A percentile compares a stretch with the other conserved stretches of the same genome.
Evolutionary conservation across 1,140 invertebrate genomes (phyloP).

Genomic region (Helicoverpa armigera): DNA sequence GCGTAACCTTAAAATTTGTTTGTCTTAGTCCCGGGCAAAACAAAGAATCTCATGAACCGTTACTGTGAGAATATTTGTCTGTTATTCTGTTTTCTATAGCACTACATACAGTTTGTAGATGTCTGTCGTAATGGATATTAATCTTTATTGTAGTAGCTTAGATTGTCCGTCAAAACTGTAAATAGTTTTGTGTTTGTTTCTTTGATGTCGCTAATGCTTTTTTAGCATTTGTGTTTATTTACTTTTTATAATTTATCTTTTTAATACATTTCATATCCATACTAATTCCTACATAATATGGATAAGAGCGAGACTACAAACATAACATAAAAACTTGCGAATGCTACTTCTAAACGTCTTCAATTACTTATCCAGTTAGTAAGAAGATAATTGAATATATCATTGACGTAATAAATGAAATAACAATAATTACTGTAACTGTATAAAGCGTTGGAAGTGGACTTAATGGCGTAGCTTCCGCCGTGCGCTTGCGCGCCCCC

Average conservation of each 20-base stretch:
- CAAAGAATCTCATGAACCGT: slow-evolving; percentile 47
- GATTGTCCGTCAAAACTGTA: slow-evolving; percentile 18
- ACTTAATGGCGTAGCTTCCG: slow-evolving; percentile 71
- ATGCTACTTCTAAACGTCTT: not conserved
- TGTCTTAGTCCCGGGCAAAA: slow-evolving; percentile 58
- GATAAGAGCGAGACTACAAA: no score
- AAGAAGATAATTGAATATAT: slow-evolving; percentile 26
- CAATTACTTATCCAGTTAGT: slow-evolving; percentile 28
- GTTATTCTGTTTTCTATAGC: slow-evolving; percentile 55
- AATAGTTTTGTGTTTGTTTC: slow-evolving; percentile 9
- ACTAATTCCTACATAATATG: no score
- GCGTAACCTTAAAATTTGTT: slow-evolving; percentile 57
- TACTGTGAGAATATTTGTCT: slow-evolving; percentile 59
- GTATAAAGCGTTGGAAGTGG: slow-evolving; percentile 66
- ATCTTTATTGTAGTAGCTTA: slow-evolving; percentile 41
- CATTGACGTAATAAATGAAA: slow-evolving; percentile 37
- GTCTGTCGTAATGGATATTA: slow-evolving; percentile 24
- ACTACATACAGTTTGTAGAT: slow-evolving; percentile 21
- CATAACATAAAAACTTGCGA: not conserved
- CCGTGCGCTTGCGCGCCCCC: slow-evolving; percentile 69
- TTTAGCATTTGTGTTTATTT: not conserved
- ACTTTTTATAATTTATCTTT: no score
- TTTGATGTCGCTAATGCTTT: not conserved
- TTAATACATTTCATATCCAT: no score
- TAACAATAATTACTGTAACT: slow-evolving; percentile 70